Evolutionary conservation across 2,113 vertebrate genomes (phyloP).

Genomic region (Bambusicola thoracicus): DNA sequence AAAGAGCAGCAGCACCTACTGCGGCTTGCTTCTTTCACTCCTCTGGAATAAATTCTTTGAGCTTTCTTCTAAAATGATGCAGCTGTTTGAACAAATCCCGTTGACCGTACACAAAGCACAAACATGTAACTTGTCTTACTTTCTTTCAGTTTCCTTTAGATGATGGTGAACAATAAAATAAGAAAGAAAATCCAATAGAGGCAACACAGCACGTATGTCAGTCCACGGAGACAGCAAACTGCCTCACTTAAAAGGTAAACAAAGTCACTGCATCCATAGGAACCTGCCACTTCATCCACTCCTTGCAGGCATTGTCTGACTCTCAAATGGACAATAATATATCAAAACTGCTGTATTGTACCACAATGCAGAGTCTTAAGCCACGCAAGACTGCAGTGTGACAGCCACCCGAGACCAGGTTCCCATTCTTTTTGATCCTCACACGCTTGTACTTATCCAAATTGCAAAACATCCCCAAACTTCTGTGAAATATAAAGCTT

Average conservation of each 20-base stretch:
- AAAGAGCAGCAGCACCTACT: neutral
- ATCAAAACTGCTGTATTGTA: neutral
- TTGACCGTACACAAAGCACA: neutral
- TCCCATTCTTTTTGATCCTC: neutral
- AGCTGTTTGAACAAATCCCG: neutral
- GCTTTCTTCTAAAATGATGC: neutral
- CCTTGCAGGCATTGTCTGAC: neutral
- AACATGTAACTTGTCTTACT: neutral
- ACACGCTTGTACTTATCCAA: fast-evolving
- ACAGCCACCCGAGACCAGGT: neutral
- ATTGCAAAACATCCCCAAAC: neutral
- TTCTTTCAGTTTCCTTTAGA: neutral
- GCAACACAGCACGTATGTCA: neutral
- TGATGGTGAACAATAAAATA: neutral
- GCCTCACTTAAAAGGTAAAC: neutral
- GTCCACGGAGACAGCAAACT: neutral
- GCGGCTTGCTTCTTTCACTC: neutral
- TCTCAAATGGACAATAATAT: neutral
- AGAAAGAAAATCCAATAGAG: neutral
- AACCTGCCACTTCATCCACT: neutral
- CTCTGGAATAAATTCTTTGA: neutral
- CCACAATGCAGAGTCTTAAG: neutral
- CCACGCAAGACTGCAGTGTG: neutral
- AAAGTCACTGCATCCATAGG: neutral
- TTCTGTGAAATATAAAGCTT: neutral